Percentiles rank a stretch among this genome's conserved stretches.
Evolutionary conservation across 2,113 vertebrate species (phyloP).

Genomic region (Xenopus borealis): DNA sequence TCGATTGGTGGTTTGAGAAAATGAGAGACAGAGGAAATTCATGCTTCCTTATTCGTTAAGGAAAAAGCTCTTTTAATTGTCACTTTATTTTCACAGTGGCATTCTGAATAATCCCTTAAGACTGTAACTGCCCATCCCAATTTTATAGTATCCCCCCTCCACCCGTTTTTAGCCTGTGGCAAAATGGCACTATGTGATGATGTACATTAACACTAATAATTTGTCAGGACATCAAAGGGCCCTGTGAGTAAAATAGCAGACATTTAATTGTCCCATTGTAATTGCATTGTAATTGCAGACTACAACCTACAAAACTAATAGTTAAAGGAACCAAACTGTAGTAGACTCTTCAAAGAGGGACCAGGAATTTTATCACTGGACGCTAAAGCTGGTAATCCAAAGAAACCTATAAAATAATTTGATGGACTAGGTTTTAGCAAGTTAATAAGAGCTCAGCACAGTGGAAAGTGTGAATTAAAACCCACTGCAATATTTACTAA

Average conservation of each 20-base stretch:
- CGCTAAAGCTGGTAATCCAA: not conserved
- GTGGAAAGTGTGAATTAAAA: conserved; percentile 29
- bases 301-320: conserved; percentile 8
- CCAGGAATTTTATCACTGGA: not conserved
- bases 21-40: not conserved
- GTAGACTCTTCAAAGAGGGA: not conserved
- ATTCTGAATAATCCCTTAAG: conserved; percentile 24
- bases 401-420: conserved; percentile 16
- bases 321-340: conserved; percentile 1
- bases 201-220: conserved; percentile 18
- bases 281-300: not conserved
- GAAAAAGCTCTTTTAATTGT: not conserved
- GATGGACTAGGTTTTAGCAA: not conserved
- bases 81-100: not conserved
- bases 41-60: not conserved
- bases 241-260: not conserved
- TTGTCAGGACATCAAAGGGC: conserved; percentile 27
- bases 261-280: conserved; percentile 3
- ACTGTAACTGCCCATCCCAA: conserved; percentile 17
- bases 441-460: not conserved
- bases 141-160: conserved; percentile 12
- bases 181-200: conserved; percentile 27
- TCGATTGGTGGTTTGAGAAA: not conserved
- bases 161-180: conserved; percentile 26
- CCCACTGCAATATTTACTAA: conserved; percentile 28